A percentile compares a stretch with the other conserved stretches of the same genome.
Conservation (phyloP, 2,888 invertebrate species). For the Lissonota sp. region DNA sequence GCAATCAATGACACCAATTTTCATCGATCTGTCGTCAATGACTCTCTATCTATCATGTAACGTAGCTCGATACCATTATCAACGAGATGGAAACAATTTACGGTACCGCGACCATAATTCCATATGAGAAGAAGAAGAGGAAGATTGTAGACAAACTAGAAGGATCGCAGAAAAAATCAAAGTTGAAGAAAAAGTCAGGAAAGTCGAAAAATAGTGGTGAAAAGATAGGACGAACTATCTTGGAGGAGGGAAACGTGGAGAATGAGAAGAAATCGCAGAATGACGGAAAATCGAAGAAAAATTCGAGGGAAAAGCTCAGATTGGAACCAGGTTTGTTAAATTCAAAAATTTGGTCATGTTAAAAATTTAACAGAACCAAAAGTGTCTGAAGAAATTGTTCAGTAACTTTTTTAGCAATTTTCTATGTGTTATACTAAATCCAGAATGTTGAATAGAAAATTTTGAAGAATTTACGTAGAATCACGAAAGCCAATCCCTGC, state of each 20-base stretch:
- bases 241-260: not conserved
- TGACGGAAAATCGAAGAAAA: constrained; percentile 12
- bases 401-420: too few relatives aligned
- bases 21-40: constrained; percentile 6
- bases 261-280: constrained; percentile 1
- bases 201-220: not conserved
- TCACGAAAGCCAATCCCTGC: too few relatives aligned
- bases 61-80: constrained; percentile 57
- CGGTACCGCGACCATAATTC: constrained; percentile 62
- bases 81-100: constrained; percentile 67
- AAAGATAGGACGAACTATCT: constrained; percentile 2
- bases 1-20: not conserved
- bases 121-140: constrained; percentile 43
- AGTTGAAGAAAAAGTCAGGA: not conserved
- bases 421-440: too few relatives aligned
- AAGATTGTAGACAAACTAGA: not conserved
- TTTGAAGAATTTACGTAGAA: too few relatives aligned
- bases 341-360: too few relatives aligned
- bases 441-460: too few relatives aligned
- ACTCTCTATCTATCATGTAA: not conserved
- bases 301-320: constrained; percentile 26
- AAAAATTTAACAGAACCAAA: too few relatives aligned
- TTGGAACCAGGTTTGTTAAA: constrained; percentile 62
- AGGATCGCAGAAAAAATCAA: constrained; percentile 4
- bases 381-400: too few relatives aligned